A percentile compares a stretch with the other conserved stretches of the same genome.
Conservation (phyloP, 2,888 invertebrate genomes). For the Eristalis pertinax region DNA sequence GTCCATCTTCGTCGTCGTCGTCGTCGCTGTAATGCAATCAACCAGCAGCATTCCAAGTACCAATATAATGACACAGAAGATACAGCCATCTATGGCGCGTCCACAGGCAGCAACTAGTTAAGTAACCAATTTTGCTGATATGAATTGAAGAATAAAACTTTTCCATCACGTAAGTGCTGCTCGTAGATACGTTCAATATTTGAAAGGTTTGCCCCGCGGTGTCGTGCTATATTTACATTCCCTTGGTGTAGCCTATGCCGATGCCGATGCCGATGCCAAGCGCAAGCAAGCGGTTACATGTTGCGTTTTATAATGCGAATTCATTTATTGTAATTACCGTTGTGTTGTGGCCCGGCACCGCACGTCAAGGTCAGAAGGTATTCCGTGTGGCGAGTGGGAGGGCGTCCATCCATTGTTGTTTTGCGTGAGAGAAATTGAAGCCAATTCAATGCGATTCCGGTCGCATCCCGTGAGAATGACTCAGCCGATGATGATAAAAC, state of each 20-base stretch:
- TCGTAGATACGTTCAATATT: conserved; percentile 35
- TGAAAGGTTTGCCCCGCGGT: conserved; percentile 10
- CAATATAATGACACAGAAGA: conserved; percentile 19
- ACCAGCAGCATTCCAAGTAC: not conserved
- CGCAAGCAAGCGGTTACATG: not conserved
- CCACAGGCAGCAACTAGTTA: conserved; percentile 18
- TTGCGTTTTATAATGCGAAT: conserved; percentile 8
- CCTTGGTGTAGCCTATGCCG: conserved; percentile 15
- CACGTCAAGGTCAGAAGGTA: conserved; percentile 4
- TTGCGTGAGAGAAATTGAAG: conserved; percentile 43
- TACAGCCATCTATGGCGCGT: conserved; percentile 3
- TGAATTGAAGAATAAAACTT: conserved; percentile 56
- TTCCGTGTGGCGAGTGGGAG: not conserved
- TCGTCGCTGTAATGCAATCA: not conserved
- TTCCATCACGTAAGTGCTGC: conserved; percentile 57
- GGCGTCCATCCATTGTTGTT: conserved; percentile 25
- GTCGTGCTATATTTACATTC: conserved; percentile 42
- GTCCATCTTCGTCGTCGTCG: not conserved
- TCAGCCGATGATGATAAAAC: not conserved
- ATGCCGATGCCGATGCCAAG: too few relatives aligned
- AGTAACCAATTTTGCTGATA: conserved; percentile 62
- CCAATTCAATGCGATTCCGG: conserved; percentile 19
- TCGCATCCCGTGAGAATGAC: not conserved
- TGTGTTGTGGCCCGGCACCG: not conserved
- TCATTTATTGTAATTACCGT: conserved; percentile 18